A percentile compares a stretch with the other conserved stretches of the same genome.
phyloP scores from a whole-genome alignment of 2,113 vertebrate species.

The Athene noctua region DNA sequence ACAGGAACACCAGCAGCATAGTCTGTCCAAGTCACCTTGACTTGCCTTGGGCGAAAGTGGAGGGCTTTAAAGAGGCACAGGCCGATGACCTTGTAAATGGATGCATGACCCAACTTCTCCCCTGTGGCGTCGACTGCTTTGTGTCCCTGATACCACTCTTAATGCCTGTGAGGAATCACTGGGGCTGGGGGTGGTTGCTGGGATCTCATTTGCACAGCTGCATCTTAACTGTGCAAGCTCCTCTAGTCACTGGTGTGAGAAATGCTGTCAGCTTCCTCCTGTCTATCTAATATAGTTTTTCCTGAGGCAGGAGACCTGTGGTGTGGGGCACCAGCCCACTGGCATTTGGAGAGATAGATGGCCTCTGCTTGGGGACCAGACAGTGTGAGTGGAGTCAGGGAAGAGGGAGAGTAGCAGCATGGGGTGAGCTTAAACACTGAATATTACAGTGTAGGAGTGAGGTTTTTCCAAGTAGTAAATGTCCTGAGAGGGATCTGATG shows the following conservation, averaged over 20 bases:
- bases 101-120: slow-evolving; percentile 16
- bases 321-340: too few species aligned
- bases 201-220: slow-evolving; percentile 31
- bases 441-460: neutral
- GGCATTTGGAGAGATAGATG: neutral
- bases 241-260: neutral
- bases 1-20: neutral
- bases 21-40: neutral
- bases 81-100: slow-evolving; percentile 28
- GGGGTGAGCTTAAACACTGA: neutral
- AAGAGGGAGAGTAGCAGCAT: neutral
- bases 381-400: neutral
- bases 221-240: neutral
- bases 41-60: neutral
- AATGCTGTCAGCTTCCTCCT: neutral
- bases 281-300: neutral
- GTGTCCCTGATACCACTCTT: neutral
- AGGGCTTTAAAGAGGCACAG: neutral
- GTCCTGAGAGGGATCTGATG: neutral
- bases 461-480: neutral
- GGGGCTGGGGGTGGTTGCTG: neutral
- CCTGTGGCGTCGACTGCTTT: neutral
- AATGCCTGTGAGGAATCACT: neutral
- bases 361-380: neutral
- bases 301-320: neutral